A percentile compares a stretch with the other conserved stretches of the same genome.
Evolutionary conservation across 1,140 invertebrate species (phyloP).

Genomic region (Drosophila kohkoa): DNA sequence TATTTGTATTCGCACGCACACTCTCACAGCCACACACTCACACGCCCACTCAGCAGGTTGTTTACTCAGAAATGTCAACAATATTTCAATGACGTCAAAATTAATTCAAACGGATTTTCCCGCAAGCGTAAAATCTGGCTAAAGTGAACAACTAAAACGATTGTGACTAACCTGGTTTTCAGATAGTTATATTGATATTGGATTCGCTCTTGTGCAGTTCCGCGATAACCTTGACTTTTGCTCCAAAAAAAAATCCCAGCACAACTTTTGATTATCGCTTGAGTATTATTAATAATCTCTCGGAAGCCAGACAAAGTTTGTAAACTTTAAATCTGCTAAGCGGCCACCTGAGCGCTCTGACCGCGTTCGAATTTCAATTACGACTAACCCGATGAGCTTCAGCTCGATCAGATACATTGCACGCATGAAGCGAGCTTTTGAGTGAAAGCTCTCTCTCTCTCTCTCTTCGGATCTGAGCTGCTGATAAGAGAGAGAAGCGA

Average conservation of each 20-base stretch:
- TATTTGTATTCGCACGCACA: neutral
- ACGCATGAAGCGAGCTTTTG: slow-evolving; percentile 23
- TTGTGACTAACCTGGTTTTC: slow-evolving; percentile 29
- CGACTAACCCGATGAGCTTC: slow-evolving; percentile 34
- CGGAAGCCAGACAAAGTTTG: slow-evolving; percentile 21
- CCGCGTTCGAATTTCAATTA: slow-evolving; percentile 25
- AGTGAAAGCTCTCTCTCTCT: slow-evolving; percentile 28
- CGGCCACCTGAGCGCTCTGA: slow-evolving; percentile 18
- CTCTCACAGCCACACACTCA: neutral
- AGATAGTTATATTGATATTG: too few relatives aligned
- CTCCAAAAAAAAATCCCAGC: slow-evolving; percentile 23
- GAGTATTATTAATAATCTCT: slow-evolving; percentile 18
- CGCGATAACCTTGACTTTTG: slow-evolving; percentile 50
- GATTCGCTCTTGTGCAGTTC: slow-evolving; percentile 7
- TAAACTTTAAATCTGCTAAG: slow-evolving; percentile 20
- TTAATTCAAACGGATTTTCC: slow-evolving; percentile 19
- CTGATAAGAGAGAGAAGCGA: slow-evolving; percentile 32
- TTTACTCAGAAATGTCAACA: slow-evolving; percentile 10
- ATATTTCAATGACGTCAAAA: slow-evolving; percentile 30
- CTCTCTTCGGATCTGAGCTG: neutral
- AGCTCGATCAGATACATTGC: slow-evolving; percentile 25
- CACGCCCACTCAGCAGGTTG: slow-evolving; percentile 1
- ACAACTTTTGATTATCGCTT: slow-evolving; percentile 37
- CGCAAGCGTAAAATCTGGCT: slow-evolving; percentile 5
- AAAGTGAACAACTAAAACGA: neutral